phyloP scores from a whole-genome alignment of 2,888 invertebrate species.

The Lasioglossum leucozonium region DNA sequence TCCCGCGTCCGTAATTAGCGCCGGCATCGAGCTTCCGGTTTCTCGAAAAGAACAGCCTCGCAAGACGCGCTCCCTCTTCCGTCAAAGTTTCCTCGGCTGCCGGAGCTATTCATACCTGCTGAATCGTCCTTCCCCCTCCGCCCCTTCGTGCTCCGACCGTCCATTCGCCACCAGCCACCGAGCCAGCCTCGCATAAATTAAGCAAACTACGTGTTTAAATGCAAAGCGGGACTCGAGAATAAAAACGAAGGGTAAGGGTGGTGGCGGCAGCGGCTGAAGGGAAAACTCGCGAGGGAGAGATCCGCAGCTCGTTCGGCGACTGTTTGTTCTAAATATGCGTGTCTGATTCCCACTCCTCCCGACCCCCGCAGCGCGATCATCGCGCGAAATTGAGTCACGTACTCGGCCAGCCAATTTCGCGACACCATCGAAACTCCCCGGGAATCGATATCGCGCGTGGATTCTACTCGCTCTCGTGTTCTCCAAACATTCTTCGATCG shows the following conservation, averaged over 20 bases:
- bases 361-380: too few relatives aligned
- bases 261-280: neutral
- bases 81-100: conserved; percentile 61
- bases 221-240: conserved; percentile 70
- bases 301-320: conserved; percentile 16
- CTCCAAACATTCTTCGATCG: neutral
- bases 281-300: neutral
- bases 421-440: too few relatives aligned
- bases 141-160: conserved; percentile 2
- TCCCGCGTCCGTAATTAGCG: conserved; percentile 35
- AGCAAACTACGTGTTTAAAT: conserved; percentile 74
- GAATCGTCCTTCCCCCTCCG: conserved; percentile 36
- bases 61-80: conserved; percentile 29
- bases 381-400: conserved; percentile 71
- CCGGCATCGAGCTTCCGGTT: conserved; percentile 40
- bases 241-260: conserved; percentile 30
- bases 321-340: conserved; percentile 59
- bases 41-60: conserved; percentile 14
- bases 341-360: conserved; percentile 27
- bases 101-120: conserved; percentile 63
- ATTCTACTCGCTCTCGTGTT: neutral
- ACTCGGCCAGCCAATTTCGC: conserved; percentile 51
- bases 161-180: conserved; percentile 27
- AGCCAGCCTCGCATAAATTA: conserved; percentile 65
- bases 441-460: conserved; percentile 40